Conservation (phyloP, 2,113 vertebrate species). For the Varanus salvator region DNA sequence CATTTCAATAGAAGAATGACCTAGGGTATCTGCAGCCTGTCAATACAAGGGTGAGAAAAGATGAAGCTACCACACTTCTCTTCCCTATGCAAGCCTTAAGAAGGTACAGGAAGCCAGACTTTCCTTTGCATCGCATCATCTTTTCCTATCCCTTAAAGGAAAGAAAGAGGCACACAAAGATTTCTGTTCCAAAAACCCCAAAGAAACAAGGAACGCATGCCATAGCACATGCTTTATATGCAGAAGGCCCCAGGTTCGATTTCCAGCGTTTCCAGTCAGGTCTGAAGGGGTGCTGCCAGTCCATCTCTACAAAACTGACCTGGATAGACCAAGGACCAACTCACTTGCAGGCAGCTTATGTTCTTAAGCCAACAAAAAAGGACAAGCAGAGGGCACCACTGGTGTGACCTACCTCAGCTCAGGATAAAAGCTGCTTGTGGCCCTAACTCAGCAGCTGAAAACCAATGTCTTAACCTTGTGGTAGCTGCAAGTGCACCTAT, state of each 20-base stretch:
- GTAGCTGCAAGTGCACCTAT: background rate
- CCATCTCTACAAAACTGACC: too few species aligned
- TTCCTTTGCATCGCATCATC: too few species aligned
- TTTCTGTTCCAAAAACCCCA: background rate
- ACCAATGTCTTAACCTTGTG: background rate
- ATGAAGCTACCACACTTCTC: too few species aligned
- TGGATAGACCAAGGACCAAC: too few species aligned
- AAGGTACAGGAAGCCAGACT: background rate
- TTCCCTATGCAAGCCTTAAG: background rate
- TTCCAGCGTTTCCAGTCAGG: background rate
- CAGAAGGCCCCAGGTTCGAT: background rate
- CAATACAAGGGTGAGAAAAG: background rate
- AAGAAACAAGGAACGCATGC: background rate
- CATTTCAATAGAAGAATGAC: background rate
- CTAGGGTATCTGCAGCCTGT: background rate
- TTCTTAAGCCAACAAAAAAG: background rate
- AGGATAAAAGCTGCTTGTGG: background rate
- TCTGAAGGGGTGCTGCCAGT: too few species aligned
- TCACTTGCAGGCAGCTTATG: background rate
- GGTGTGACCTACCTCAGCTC: too few species aligned
- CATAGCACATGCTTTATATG: background rate
- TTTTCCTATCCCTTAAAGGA: too few species aligned
- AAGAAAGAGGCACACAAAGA: background rate
- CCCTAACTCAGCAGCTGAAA: background rate
- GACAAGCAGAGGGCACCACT: background rate